Evolutionary conservation across 35 echinoderm and acorn worm species (phyloP).

Genomic region (Anneissia japonica): DNA sequence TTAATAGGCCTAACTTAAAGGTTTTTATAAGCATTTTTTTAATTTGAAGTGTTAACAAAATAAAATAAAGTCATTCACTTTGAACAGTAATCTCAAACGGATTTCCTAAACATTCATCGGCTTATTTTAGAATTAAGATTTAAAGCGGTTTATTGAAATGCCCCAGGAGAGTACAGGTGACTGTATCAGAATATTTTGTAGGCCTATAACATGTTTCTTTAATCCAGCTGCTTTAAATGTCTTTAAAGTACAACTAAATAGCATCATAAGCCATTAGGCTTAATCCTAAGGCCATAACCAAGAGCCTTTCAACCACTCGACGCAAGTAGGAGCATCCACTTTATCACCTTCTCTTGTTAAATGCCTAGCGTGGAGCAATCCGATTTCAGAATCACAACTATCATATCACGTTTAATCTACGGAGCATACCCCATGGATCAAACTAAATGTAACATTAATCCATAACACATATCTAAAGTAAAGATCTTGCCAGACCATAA

Average conservation of each 20-base stretch:
- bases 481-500: not conserved
- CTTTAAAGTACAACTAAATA: not conserved
- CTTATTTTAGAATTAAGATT: not conserved
- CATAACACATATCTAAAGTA: not conserved
- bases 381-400: not conserved
- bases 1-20: too few relatives aligned
- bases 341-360: not conserved
- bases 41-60: too few relatives aligned
- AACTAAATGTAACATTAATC: not conserved
- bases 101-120: not conserved
- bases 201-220: not conserved
- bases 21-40: too few relatives aligned
- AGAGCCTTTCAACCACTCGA: not conserved
- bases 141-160: not conserved
- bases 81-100: not conserved
- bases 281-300: slow-evolving; percentile 1
- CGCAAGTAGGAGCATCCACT: not conserved
- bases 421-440: not conserved
- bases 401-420: not conserved
- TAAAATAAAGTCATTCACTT: too few relatives aligned
- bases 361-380: not conserved
- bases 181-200: not conserved
- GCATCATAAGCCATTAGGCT: not conserved
- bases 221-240: not conserved
- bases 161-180: not conserved